These are phyloP conservation scores for Polypedilum vanderplanki DNA, from an alignment of 1,140 invertebrate genomes.

Conservation along the genomic window DNA sequence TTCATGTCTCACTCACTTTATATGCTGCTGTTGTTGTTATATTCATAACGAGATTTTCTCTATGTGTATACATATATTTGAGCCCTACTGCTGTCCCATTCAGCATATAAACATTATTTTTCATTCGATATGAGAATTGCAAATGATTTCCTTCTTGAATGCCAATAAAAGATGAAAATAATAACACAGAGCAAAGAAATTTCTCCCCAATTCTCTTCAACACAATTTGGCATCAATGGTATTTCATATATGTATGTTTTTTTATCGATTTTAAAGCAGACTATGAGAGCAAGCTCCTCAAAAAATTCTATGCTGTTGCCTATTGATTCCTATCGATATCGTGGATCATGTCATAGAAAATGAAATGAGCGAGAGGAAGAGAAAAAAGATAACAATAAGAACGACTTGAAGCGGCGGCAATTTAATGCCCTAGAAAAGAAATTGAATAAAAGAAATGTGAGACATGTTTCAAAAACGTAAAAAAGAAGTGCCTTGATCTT, in stretches of 20 bases:
- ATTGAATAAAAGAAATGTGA: slow-evolving; percentile 11
- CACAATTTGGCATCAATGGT: slow-evolving; percentile 7
- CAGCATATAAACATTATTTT: too few species aligned
- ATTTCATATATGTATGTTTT: background rate
- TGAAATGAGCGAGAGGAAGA: too few species aligned
- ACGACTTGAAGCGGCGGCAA: background rate
- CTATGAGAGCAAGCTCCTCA: too few species aligned
- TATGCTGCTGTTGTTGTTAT: background rate
- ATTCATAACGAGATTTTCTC: background rate
- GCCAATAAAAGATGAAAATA: background rate
- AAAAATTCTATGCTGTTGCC: background rate
- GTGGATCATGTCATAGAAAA: background rate
- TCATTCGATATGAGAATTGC: background rate
- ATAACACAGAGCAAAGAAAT: background rate
- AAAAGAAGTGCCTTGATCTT: background rate
- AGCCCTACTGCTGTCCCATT: background rate
- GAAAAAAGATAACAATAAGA: background rate
- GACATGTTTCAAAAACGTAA: background rate
- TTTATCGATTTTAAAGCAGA: background rate
- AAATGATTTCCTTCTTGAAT: background rate
- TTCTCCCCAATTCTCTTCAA: background rate
- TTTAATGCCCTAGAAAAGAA: background rate
- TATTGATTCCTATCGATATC: background rate
- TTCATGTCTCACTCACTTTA: background rate
- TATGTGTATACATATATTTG: background rate